phyloP scores from a whole-genome alignment of 1,140 invertebrate species.

The Mycetomoellerius zeteki region DNA sequence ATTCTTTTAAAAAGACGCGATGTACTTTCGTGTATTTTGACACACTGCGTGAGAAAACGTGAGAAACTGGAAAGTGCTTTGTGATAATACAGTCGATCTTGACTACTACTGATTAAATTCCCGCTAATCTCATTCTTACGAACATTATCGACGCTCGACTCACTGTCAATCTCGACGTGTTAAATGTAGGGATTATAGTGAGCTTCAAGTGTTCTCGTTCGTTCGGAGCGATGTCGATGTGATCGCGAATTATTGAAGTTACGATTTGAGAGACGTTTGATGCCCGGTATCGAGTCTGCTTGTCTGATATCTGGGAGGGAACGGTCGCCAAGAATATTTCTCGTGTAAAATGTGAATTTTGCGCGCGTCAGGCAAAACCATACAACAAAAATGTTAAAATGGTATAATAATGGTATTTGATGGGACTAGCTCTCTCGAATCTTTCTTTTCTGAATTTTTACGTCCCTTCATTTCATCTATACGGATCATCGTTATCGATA shows the following conservation, averaged over 20 bases:
- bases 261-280: conserved; percentile 6
- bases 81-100: conserved; percentile 56
- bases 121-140: conserved; percentile 25
- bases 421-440: conserved; percentile 23
- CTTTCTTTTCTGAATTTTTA: conserved; percentile 2
- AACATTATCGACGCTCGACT: conserved; percentile 29
- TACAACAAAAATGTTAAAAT: conserved; percentile 9
- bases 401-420: conserved; percentile 31
- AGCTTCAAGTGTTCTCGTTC: conserved; percentile 20
- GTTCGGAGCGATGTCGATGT: conserved; percentile 3
- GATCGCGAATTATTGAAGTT: conserved; percentile 5
- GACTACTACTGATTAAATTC: conserved; percentile 53
- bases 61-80: conserved; percentile 53
- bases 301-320: not conserved
- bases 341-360: not conserved
- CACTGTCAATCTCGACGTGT: not conserved
- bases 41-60: conserved; percentile 24
- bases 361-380: not conserved
- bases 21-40: conserved; percentile 6
- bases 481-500: not conserved
- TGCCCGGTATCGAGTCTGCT: not conserved
- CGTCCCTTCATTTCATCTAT: not conserved
- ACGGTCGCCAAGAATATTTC: conserved; percentile 19
- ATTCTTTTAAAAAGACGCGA: conserved; percentile 29
- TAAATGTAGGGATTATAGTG: conserved; percentile 30